Base-by-base conservation (phyloP, 2,888 invertebrate genomes). In the Stenodera caucasica region DNA sequence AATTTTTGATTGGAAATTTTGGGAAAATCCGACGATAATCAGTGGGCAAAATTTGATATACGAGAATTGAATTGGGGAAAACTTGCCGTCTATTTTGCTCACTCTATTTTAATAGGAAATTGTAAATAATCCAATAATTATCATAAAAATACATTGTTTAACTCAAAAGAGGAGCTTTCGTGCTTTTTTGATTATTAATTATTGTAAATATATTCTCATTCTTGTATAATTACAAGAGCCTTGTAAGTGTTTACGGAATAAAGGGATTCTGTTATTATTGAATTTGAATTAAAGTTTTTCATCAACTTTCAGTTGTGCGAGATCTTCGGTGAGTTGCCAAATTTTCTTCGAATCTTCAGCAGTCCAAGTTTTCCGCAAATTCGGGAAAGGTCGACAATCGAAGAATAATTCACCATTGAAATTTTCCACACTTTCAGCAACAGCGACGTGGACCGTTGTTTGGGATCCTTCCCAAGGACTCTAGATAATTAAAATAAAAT, bases 391-490 rank as follows among this genome's bases (percentile, higher is more conserved):
- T 11, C 3, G 2, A 40, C 55, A 60, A 40, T 60, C 55, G 0
- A n/a, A 21, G 21, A 60, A 60, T 9, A 30, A 52, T 26, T 56
- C 26, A 7, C 60, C 60, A 11, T 15, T 56, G 8, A 32, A 21
- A 23, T 33, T 21, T 0, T 52, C 33, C 6, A 60, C 33, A n/a
- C n/a, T 14, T 8, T 51, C 14, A n/a, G 23, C 30, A 32, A 51
- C 14, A 8, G 60, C 60, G 14, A 23, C 29, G 11, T 66, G 60
- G 8, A 61, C 18, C 23, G 53, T 14, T 0, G 61, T 61, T n/a
- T 63, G 65, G 12, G 56, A 30, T 1, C 59, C 65, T 60, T 63
- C 61, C 58, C 58, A 58, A 5, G n/a, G 11, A 45, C 12, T 45
- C 53, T 58, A 49, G 45, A 51, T 9, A 21, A 3, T 3, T 1